Evolutionary conservation across 2,797 vertebrate species (phyloP), one percentile per base, ranked within the genome.

Genomic region (Xenops minutus): DNA sequence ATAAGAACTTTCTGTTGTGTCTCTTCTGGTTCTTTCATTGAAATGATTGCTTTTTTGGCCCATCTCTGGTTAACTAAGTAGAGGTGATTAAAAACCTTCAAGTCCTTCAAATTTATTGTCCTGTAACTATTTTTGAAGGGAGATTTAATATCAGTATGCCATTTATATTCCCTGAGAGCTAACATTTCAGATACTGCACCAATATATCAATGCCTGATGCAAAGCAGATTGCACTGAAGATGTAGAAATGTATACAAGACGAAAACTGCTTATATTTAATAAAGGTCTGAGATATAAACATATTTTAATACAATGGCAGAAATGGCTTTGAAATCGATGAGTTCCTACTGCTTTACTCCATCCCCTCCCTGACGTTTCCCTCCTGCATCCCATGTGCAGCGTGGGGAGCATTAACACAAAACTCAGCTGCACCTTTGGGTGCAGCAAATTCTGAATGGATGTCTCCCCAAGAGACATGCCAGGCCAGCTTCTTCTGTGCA

Each of bases 171-270:
- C 83, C 89, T 67, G 14, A 97, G 97, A 97, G 97, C 93, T 97
- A 98, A 97, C 97, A 97, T 96, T 98, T 97, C 97, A 92, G 92
- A 84, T 85, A 74, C 93, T 36, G 7, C 58, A 74, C 93, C n/a
- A 51, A 95, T 97, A 94, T 88, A 95, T 97, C 97, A 96, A 89
- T 97, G 96, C 82, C 86, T 98, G 98, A 98, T 81, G 93, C 93
- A 96, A 96, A 98, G 97, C 98, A 98, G 96, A 98, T 97, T 98
- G 97, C 92, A 92, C 95, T 95, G 96, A 96, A 96, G 95, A 94
- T 96, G 90, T 74, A 68, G 92, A 95, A 97, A 97, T 97, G 91
- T 98, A 98, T 96, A 98, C 97, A 98, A 97, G 96, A 92, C 81
- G 92, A 96, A 97, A 93, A 92, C 78, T 97, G 97, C 97, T 98